Conservation (phyloP, 2,888 invertebrate species). For the Alloscopus bannaensis region DNA sequence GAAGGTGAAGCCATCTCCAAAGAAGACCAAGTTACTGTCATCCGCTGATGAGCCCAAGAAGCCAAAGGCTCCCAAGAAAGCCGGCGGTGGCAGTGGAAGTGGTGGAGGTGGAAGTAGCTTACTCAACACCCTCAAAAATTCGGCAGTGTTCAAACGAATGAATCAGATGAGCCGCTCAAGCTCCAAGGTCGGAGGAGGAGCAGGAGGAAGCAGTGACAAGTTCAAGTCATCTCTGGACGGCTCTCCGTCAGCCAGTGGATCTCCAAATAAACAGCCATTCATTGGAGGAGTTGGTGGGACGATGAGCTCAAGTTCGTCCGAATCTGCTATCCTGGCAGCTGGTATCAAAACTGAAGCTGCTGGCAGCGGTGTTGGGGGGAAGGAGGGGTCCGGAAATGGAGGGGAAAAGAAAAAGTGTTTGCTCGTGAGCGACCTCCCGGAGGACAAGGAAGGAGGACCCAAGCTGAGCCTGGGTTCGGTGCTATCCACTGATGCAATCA, state of each 20-base stretch:
- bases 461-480: conserved; percentile 91
- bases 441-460: conserved; percentile 81
- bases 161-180: conserved; percentile 49
- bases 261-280: background rate
- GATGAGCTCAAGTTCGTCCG: background rate
- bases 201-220: background rate
- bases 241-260: conserved; percentile 9
- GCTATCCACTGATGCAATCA: conserved; percentile 83
- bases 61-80: background rate
- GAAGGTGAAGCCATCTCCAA: background rate
- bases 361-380: conserved; percentile 75
- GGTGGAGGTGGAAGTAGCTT: conserved; percentile 18
- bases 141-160: conserved; percentile 56
- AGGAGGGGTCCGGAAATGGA: conserved; percentile 75
- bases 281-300: background rate
- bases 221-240: conserved; percentile 1
- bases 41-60: background rate
- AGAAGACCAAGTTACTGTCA: background rate
- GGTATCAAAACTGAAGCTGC: background rate
- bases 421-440: conserved; percentile 71
- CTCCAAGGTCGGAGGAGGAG: conserved; percentile 18
- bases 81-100: background rate
- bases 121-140: conserved; percentile 51
- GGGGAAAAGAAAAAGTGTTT: conserved; percentile 71
- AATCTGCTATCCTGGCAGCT: background rate